Percentiles rank a stretch among this genome's conserved stretches.
phyloP scores from a whole-genome alignment of 2,888 invertebrate species.

The Morinoia aosen region DNA sequence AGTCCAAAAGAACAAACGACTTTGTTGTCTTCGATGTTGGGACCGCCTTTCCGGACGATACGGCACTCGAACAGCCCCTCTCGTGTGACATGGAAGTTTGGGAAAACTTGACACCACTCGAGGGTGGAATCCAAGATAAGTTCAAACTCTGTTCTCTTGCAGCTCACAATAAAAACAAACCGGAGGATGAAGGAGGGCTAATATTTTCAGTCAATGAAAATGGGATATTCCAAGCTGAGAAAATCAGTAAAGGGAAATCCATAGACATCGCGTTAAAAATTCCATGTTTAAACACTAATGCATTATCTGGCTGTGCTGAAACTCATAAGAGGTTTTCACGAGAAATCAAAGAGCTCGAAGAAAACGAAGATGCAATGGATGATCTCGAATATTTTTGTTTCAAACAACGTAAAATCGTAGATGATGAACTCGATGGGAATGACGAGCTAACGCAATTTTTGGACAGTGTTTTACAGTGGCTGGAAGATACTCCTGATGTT shows the following conservation, averaged over 20 bases:
- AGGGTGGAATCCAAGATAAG: background rate
- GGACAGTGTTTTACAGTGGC: background rate
- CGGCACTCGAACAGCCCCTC: background rate
- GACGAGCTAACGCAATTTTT: background rate
- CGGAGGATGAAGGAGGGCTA: background rate
- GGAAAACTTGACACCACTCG: too few species aligned
- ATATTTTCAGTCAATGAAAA: background rate
- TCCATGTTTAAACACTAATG: background rate
- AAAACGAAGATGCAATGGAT: background rate
- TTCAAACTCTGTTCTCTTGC: background rate
- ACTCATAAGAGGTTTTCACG: background rate
- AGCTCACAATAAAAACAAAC: background rate
- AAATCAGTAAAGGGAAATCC: background rate
- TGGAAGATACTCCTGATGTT: background rate
- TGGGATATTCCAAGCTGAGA: background rate
- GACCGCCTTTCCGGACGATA: background rate
- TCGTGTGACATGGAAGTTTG: too few species aligned
- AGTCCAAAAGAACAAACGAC: background rate
- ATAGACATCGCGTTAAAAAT: background rate
- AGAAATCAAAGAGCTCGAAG: background rate
- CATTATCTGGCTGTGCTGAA: background rate
- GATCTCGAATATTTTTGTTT: background rate
- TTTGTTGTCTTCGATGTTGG: background rate
- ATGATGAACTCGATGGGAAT: background rate
- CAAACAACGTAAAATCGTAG: background rate